Evolutionary conservation across 2,113 vertebrate genomes (phyloP).

Genomic region (Antidorcas marsupialis): DNA sequence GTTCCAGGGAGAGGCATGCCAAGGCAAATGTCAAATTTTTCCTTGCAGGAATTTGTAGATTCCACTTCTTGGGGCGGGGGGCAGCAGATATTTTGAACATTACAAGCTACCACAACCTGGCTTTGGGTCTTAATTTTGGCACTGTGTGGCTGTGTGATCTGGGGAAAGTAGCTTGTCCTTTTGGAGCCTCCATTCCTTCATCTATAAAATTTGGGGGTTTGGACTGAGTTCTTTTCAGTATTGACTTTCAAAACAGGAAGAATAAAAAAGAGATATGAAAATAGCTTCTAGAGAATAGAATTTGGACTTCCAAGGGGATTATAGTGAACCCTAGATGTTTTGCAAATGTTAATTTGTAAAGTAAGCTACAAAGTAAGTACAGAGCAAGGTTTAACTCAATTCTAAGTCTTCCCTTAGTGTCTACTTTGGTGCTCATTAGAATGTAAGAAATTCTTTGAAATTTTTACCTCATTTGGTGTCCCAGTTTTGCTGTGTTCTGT

Average conservation of each 20-base stretch:
- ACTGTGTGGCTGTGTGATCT: neutral
- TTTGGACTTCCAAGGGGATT: neutral
- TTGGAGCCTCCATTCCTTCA: neutral
- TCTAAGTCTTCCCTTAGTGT: neutral
- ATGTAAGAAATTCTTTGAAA: neutral
- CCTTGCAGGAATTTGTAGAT: neutral
- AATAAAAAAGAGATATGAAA: neutral
- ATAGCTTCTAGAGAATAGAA: neutral
- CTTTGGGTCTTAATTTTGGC: neutral
- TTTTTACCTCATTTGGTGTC: neutral
- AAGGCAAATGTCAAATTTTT: neutral
- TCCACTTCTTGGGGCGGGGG: neutral
- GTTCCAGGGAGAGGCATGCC: fast-evolving
- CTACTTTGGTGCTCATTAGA: neutral
- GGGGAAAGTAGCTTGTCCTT: neutral
- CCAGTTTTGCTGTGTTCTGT: neutral
- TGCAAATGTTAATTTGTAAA: neutral
- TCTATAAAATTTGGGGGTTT: neutral
- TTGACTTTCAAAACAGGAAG: neutral
- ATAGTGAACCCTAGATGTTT: neutral
- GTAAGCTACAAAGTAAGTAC: neutral
- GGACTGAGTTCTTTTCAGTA: neutral
- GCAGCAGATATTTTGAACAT: neutral
- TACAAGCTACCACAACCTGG: neutral
- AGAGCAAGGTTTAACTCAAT: neutral